A percentile compares a stretch with the other conserved stretches of the same genome.
Conservation (phyloP, 2,888 invertebrate species). For the Lottia scabra region DNA sequence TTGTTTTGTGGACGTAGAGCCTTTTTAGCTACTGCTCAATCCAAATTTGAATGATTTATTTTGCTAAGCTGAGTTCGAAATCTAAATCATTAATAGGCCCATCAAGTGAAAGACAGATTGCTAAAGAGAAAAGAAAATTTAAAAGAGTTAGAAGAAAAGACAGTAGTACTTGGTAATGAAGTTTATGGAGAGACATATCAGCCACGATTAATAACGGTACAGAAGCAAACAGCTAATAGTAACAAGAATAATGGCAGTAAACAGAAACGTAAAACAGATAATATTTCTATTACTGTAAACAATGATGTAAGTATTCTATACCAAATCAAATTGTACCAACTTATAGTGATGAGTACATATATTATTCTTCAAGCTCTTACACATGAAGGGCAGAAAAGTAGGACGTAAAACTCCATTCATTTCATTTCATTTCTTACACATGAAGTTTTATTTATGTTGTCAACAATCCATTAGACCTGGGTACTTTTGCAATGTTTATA, state of each 20-base stretch:
- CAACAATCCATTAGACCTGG: too few relatives aligned
- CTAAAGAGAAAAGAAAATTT: slow-evolving; percentile 43
- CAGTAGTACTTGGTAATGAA: slow-evolving; percentile 37
- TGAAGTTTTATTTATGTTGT: too few relatives aligned
- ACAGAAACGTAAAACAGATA: background rate
- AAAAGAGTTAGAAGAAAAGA: slow-evolving; percentile 35
- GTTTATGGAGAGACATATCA: slow-evolving; percentile 44
- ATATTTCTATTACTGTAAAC: slow-evolving; percentile 30
- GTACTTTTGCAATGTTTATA: too few relatives aligned
- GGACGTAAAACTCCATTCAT: too few relatives aligned
- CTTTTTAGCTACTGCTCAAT: too few relatives aligned
- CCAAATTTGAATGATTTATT: too few relatives aligned
- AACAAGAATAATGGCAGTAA: slow-evolving; percentile 15
- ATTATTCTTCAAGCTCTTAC: too few relatives aligned
- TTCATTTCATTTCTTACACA: too few relatives aligned
- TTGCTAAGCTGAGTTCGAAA: too few relatives aligned
- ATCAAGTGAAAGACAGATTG: slow-evolving; percentile 42
- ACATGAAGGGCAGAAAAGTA: too few relatives aligned
- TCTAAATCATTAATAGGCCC: slow-evolving; percentile 43
- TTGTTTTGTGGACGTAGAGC: too few relatives aligned
- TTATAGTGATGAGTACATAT: too few relatives aligned
- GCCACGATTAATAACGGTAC: slow-evolving; percentile 23
- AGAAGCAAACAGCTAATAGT: slow-evolving; percentile 20
- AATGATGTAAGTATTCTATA: slow-evolving; percentile 26
- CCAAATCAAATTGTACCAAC: background rate